Percentiles rank a stretch among this genome's conserved stretches.
phyloP scores from a whole-genome alignment of 2,888 invertebrate genomes.

The Argyresthia goedartella region DNA sequence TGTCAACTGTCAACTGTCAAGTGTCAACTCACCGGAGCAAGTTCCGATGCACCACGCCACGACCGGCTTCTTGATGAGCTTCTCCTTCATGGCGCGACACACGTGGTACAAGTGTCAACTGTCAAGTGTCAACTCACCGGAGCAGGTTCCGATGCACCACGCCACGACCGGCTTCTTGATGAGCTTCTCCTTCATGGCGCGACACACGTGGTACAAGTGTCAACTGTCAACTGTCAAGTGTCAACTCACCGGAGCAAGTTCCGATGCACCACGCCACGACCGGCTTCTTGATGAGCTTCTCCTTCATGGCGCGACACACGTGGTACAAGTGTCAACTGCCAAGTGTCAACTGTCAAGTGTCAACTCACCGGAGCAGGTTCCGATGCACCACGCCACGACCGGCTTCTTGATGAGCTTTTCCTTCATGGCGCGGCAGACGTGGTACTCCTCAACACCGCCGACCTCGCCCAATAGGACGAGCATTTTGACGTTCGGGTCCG shows the following conservation, averaged over 20 bases:
- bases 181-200: slow-evolving; percentile 82
- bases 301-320: slow-evolving; percentile 89
- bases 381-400: slow-evolving; percentile 98
- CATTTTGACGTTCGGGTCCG: slow-evolving; percentile 89
- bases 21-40: slow-evolving; percentile 81
- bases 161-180: slow-evolving; percentile 96
- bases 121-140: no score
- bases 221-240: no score
- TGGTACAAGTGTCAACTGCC: slow-evolving; percentile 71
- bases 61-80: slow-evolving; percentile 90
- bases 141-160: slow-evolving; percentile 98
- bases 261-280: slow-evolving; percentile 99
- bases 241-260: slow-evolving; percentile 84
- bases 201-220: slow-evolving; percentile 95
- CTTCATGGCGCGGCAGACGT: slow-evolving; percentile 90
- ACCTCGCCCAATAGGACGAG: slow-evolving; percentile 97
- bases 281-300: slow-evolving; percentile 89
- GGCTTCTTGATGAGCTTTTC: slow-evolving; percentile 90
- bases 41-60: slow-evolving; percentile 99
- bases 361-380: slow-evolving; percentile 80
- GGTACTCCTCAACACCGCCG: slow-evolving; percentile 98
- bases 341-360: slow-evolving; percentile 68
- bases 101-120: no score
- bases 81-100: slow-evolving; percentile 85
- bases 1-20: no score